Percentiles rank a stretch among this genome's conserved stretches.
phyloP scores from a whole-genome alignment of 2,888 invertebrate species.

The Elmis aenea region DNA sequence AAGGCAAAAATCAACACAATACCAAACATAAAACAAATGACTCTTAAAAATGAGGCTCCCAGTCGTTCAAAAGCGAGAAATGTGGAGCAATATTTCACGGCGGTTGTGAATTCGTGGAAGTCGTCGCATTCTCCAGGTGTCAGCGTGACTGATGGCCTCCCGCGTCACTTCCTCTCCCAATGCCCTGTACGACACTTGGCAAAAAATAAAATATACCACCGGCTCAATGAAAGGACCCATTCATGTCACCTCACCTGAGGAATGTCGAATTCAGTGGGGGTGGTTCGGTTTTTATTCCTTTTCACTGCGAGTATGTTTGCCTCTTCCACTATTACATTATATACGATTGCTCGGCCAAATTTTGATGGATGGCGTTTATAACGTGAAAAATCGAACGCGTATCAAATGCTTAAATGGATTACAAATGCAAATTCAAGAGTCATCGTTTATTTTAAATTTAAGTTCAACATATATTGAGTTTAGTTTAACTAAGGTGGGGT shows the following conservation, averaged over 20 bases:
- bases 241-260: constrained; percentile 35
- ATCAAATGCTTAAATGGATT: no score
- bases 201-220: constrained; percentile 29
- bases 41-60: constrained; percentile 35
- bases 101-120: constrained; percentile 43
- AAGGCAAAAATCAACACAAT: constrained; percentile 30
- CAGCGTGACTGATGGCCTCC: constrained; percentile 44
- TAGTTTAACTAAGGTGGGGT: no score
- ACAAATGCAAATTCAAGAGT: no score
- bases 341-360: constrained; percentile 13
- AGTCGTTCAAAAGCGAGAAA: constrained; percentile 34
- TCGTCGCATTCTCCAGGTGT: constrained; percentile 44
- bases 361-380: constrained; percentile 20
- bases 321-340: constrained; percentile 14
- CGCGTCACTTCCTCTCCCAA: constrained; percentile 38
- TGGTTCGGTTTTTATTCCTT: constrained; percentile 18
- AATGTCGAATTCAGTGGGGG: constrained; percentile 28
- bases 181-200: constrained; percentile 25
- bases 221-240: constrained; percentile 34
- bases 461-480: no score
- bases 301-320: constrained; percentile 9
- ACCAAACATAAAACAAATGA: constrained; percentile 35
- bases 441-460: no score
- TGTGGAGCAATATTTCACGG: constrained; percentile 36
- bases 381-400: no score